Evolutionary conservation across 2,113 vertebrate genomes (phyloP).

Genomic region (Rafetus swinhoei): DNA sequence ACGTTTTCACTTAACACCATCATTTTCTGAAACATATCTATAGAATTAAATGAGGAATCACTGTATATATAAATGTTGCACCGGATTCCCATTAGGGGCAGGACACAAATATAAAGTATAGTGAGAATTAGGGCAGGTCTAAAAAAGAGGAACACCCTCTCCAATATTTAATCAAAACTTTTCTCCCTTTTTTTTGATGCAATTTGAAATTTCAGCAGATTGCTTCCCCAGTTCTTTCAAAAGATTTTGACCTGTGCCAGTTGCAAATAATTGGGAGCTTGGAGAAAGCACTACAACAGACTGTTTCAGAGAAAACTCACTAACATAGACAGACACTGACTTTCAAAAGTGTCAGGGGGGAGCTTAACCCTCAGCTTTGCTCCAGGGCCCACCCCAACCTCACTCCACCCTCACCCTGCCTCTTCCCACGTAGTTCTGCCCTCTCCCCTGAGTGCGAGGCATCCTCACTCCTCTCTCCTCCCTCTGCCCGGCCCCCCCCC

Average conservation of each 20-base stretch:
- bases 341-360: too few species aligned
- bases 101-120: background rate
- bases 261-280: background rate
- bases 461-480: too few species aligned
- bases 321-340: too few species aligned
- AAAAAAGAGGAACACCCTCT: background rate
- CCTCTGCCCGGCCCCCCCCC: too few species aligned
- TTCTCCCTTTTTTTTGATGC: background rate
- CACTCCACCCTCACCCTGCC: too few species aligned
- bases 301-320: background rate
- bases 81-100: background rate
- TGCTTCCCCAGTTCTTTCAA: background rate
- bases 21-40: too few species aligned
- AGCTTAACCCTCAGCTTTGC: too few species aligned
- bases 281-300: background rate
- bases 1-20: too few species aligned
- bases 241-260: background rate
- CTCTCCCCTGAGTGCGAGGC: too few species aligned
- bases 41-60: too few species aligned
- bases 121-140: background rate
- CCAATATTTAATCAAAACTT: background rate
- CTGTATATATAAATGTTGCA: background rate
- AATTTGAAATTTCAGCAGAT: background rate
- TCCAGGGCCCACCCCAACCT: too few species aligned
- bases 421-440: too few species aligned